Conservation (phyloP, 1,140 invertebrate species). For the Hypothenemus hampei region DNA sequence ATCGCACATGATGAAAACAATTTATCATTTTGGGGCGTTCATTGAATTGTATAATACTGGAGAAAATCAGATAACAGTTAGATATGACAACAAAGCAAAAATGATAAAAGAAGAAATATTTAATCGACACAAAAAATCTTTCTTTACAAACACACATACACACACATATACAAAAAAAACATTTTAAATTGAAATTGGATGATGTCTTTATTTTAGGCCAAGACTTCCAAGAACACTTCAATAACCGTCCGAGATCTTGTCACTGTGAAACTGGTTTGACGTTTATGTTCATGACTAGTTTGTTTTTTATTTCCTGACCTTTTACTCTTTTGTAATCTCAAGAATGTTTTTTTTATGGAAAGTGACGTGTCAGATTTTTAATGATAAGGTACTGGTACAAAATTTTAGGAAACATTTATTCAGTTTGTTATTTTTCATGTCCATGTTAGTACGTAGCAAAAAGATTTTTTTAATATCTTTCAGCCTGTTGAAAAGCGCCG, state of each 20-base stretch:
- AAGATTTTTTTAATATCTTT: neutral
- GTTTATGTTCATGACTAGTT: conserved; percentile 3
- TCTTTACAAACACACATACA: neutral
- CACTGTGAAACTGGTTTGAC: conserved; percentile 13
- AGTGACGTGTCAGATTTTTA: conserved; percentile 6
- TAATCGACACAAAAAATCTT: neutral
- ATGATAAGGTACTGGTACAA: conserved; percentile 2
- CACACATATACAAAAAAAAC: neutral
- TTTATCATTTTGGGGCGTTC: conserved; percentile 38
- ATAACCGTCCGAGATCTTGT: conserved; percentile 2
- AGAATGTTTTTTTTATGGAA: conserved; percentile 14
- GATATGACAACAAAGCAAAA: neutral
- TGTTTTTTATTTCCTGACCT: conserved; percentile 16
- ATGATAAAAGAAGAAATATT: neutral
- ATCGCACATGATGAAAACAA: conserved; percentile 47
- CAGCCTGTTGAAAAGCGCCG: neutral
- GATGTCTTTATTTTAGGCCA: conserved; percentile 6
- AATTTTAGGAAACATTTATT: conserved; percentile 11
- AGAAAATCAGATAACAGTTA: neutral
- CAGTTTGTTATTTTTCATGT: neutral
- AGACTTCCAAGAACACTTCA: neutral
- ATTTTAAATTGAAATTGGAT: neutral
- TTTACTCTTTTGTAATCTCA: conserved; percentile 7
- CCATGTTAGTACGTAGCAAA: neutral
- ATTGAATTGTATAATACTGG: neutral